A percentile compares a stretch with the other conserved stretches of the same genome.
Evolutionary conservation across 53 echinoderm and acorn worm genomes (phyloP).

Genomic region (Antedon mediterranea): DNA sequence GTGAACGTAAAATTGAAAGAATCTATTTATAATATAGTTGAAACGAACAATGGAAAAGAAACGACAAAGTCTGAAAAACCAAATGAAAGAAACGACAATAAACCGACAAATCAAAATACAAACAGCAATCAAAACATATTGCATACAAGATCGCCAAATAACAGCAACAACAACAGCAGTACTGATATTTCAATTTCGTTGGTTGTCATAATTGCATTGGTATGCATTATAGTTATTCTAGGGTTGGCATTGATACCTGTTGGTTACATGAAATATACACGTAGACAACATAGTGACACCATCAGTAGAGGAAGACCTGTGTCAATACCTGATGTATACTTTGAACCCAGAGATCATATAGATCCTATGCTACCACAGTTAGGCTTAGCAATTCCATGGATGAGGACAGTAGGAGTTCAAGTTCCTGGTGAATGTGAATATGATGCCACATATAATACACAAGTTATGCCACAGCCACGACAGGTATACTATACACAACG

Average conservation of each 20-base stretch:
- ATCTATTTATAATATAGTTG: too few species aligned
- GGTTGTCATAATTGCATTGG: background rate
- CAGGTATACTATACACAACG: background rate
- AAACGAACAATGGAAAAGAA: too few species aligned
- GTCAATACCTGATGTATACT: background rate
- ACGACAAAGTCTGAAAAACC: too few species aligned
- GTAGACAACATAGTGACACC: background rate
- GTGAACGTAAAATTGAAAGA: too few species aligned
- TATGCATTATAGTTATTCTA: background rate
- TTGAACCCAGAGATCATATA: background rate
- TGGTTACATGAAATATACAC: background rate
- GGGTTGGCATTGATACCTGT: background rate
- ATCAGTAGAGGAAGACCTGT: background rate
- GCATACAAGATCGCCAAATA: too few species aligned
- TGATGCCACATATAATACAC: background rate
- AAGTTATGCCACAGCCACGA: background rate
- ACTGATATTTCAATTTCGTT: background rate
- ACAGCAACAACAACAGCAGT: background rate
- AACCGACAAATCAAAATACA: background rate
- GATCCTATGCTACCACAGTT: background rate
- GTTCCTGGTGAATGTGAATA: constrained; percentile 1
- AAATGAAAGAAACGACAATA: background rate
- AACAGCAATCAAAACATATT: background rate
- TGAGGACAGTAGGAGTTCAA: background rate
- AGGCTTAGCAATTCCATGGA: background rate